Conservation (phyloP, 2,797 vertebrate genomes). For the Astyanax mexicanus region DNA sequence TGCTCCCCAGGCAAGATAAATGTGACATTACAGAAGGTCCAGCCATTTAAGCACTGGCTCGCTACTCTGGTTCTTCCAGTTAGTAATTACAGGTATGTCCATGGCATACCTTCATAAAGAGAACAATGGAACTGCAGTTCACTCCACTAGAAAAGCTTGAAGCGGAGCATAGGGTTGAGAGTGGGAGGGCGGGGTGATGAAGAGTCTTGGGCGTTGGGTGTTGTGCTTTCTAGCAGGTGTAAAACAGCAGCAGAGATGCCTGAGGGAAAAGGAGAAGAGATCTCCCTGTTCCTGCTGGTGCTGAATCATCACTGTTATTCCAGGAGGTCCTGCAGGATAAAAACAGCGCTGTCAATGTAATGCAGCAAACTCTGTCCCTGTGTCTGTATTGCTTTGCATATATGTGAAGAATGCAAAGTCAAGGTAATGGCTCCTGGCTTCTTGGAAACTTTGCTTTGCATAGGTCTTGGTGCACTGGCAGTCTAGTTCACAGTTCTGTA, state of each 20-base stretch:
- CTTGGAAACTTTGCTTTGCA: not conserved
- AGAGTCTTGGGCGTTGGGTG: conserved; percentile 66
- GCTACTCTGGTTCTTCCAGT: conserved; percentile 31
- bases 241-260: conserved; percentile 62
- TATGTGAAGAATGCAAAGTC: not conserved
- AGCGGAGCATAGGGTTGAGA: conserved; percentile 38
- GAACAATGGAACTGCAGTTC: conserved; percentile 60
- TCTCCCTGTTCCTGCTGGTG: conserved; percentile 51
- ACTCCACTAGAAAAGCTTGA: conserved; percentile 50
- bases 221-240: conserved; percentile 54
- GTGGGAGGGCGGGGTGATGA: conserved; percentile 50
- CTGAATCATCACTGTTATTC: conserved; percentile 71
- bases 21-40: not conserved
- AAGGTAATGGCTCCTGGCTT: not conserved
- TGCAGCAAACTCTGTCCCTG: not conserved
- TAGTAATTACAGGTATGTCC: conserved; percentile 64
- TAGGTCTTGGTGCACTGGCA: not conserved
- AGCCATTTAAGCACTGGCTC: conserved; percentile 33
- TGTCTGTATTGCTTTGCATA: conserved; percentile 7
- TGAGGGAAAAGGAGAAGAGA: conserved; percentile 53
- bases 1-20: conserved; percentile 25
- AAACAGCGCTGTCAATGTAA: not conserved
- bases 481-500: not conserved
- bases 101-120: conserved; percentile 63
- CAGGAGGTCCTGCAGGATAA: conserved; percentile 77